A percentile compares a stretch with the other conserved stretches of the same genome.
phyloP scores from a whole-genome alignment of 2,797 vertebrate genomes.

The Manis pentadactyla region DNA sequence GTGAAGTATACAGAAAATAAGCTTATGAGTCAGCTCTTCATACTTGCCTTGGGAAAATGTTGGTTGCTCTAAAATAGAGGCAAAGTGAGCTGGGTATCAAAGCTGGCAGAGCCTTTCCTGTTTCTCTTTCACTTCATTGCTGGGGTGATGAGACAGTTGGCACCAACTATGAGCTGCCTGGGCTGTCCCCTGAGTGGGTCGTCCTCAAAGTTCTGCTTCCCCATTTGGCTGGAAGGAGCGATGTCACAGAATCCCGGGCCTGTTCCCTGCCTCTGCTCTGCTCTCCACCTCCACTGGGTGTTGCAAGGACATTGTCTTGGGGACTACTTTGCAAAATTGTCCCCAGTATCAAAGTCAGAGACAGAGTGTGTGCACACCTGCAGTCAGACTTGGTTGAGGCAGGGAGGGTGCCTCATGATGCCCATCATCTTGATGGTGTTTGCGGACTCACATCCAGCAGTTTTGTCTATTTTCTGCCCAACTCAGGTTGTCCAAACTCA shows the following conservation, averaged over 20 bases:
- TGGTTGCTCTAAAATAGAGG: constrained; percentile 13
- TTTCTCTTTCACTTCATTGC: not conserved
- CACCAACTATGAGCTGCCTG: not conserved
- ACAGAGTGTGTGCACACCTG: not conserved
- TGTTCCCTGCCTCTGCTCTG: not conserved
- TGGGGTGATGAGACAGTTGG: rapidly evolving
- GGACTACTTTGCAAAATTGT: not conserved
- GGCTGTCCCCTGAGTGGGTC: not conserved
- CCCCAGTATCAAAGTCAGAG: not conserved
- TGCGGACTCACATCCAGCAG: not conserved
- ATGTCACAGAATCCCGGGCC: not conserved
- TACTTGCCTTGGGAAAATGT: not conserved
- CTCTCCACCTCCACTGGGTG: too few relatives aligned
- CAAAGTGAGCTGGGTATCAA: not conserved
- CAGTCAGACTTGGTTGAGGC: not conserved
- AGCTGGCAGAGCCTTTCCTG: not conserved
- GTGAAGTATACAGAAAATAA: not conserved
- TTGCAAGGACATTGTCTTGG: not conserved
- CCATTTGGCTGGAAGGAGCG: not conserved
- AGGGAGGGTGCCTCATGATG: not conserved
- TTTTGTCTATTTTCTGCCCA: not conserved
- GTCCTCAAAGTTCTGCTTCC: not conserved
- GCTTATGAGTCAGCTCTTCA: not conserved
- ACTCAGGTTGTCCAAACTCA: not conserved
- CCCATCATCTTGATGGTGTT: not conserved